Percentiles rank a stretch among this genome's conserved stretches.
Conservation (phyloP, 2,888 invertebrate genomes). For the Minunthozetes semirufus region DNA sequence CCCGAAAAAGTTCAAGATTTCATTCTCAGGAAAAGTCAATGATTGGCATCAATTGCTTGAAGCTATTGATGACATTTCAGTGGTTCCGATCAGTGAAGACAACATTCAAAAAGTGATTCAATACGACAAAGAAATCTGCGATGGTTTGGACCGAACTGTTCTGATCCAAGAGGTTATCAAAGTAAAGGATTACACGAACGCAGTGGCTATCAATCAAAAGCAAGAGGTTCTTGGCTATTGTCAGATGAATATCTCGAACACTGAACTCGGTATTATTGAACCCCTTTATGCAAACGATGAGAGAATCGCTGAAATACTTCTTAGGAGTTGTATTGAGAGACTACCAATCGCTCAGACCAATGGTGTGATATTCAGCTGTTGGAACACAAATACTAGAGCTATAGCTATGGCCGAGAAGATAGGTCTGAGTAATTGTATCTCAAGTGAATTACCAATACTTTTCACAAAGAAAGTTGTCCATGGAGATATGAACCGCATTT, state of each 20-base stretch:
- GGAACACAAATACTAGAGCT: not conserved
- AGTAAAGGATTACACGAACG: slow-evolving; percentile 31
- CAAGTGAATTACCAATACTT: not conserved
- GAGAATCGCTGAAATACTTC: slow-evolving; percentile 36
- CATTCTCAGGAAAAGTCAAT: not conserved
- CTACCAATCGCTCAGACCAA: not conserved
- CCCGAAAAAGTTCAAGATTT: not conserved
- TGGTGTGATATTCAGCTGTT: not conserved
- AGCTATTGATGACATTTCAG: not conserved
- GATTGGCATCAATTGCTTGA: not conserved
- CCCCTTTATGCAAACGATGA: slow-evolving; percentile 39
- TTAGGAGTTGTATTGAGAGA: not conserved
- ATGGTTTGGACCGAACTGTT: not conserved
- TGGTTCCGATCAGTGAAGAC: not conserved
- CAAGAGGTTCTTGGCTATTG: slow-evolving; percentile 25
- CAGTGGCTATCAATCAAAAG: slow-evolving; percentile 35
- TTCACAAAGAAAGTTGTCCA: not conserved
- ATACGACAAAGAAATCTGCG: slow-evolving; percentile 4
- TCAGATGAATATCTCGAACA: not conserved
- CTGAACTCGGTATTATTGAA: slow-evolving; percentile 30
- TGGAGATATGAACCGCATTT: not conserved
- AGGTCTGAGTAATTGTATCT: not conserved
- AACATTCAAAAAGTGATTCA: slow-evolving; percentile 20
- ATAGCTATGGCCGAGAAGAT: not conserved
- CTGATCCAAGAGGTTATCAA: not conserved